phyloP scores from a whole-genome alignment of 2,113 vertebrate genomes.

The Theristicus caerulescens region DNA sequence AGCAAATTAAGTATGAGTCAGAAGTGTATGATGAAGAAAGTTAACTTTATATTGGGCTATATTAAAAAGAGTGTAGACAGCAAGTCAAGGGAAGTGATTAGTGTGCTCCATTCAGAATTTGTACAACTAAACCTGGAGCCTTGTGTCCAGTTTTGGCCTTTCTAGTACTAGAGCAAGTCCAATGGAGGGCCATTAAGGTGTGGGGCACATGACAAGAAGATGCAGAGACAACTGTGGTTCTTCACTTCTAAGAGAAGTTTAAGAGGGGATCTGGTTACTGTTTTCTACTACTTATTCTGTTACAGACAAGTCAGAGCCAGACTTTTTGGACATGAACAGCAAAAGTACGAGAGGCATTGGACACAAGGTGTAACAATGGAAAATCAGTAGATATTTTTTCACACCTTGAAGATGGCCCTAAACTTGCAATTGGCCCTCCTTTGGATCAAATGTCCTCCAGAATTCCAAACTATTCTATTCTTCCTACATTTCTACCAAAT shows the following conservation, averaged over 20 bases:
- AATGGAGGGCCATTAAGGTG: background rate
- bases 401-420: background rate
- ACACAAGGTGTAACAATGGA: background rate
- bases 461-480: background rate
- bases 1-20: background rate
- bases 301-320: background rate
- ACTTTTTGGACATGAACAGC: background rate
- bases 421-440: background rate
- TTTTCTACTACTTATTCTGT: background rate
- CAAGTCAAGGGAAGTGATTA: background rate
- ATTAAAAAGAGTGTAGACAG: background rate
- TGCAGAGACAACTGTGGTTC: background rate
- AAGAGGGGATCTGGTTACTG: background rate
- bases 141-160: background rate
- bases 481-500: background rate
- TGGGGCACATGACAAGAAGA: accelerated
- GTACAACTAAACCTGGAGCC: background rate
- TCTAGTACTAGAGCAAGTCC: background rate
- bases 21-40: background rate
- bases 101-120: background rate
- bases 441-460: background rate
- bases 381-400: background rate
- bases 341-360: background rate
- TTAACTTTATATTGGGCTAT: background rate
- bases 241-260: background rate